A percentile compares a stretch with the other conserved stretches of the same genome.
These are phyloP conservation scores for Muntiacus reevesi DNA, from an alignment of 2,113 vertebrate species.

Conservation along the genomic window DNA sequence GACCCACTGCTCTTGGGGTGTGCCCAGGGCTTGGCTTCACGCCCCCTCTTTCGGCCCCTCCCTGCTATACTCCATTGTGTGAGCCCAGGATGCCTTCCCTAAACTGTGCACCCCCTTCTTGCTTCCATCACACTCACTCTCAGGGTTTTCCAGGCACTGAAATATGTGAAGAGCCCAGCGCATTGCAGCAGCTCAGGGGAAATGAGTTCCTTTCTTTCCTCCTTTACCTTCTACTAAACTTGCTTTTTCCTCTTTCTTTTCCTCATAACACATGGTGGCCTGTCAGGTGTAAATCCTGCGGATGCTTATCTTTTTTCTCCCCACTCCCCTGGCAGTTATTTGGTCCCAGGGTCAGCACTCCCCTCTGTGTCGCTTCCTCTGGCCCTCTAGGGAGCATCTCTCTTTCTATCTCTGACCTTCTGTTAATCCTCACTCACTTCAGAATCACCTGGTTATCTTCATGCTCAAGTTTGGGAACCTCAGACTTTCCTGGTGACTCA, in stretches of 20 bases:
- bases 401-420: not conserved
- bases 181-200: not conserved
- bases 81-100: not conserved
- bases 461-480: not conserved
- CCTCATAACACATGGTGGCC: not conserved
- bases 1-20: not conserved
- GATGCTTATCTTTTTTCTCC: not conserved
- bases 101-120: not conserved
- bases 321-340: not conserved
- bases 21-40: not conserved
- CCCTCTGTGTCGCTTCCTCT: not conserved
- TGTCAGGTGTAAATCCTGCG: not conserved
- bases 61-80: not conserved
- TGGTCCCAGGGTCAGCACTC: not conserved
- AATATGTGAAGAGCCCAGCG: not conserved
- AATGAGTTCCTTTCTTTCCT: not conserved
- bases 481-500: not conserved
- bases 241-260: not conserved
- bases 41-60: not conserved
- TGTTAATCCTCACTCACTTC: not conserved
- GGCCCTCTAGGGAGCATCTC: not conserved
- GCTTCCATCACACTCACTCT: not conserved
- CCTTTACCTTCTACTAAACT: not conserved
- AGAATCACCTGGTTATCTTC: not conserved
- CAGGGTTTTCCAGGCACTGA: not conserved